Base-by-base conservation (phyloP, 2,888 invertebrate species). In the Rhingia rostrata region DNA sequence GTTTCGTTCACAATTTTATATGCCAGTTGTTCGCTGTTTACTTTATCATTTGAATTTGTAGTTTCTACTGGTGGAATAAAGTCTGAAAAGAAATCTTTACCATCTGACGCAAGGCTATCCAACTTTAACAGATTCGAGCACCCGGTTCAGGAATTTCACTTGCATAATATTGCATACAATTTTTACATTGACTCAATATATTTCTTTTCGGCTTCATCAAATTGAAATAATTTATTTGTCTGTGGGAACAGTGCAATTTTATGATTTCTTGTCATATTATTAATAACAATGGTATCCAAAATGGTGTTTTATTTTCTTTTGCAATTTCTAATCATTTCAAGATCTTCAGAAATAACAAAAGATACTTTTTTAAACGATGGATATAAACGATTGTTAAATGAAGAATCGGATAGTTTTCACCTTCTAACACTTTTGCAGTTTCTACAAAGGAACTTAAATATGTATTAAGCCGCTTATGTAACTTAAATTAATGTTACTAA, bases 171-270 rank as follows among this genome's bases (percentile, higher is more conserved):
- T 66, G 66, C 66, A 53, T 43, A n/a, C 5, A 7, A 14, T 22
- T 10, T 45, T 67, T 67, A 14, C 43, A 56, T 56, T 67, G 54
- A 5, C 35, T 54, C 45, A 67, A 54, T 67, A 39, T 1, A 35
- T 54, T 54, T 43, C 32, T 54, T 32, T 45, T 67, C 67, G 10
- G 14, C 43, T 54, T 54, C 67, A 35, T 67, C n/a, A 45, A 67
- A 54, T 43, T 67, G 45, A 67, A 22, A 72, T 43, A 66, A 72
- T 70, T 54, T 56, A 45, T 6, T 67, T 67, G 35, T 67, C 45
- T 67, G 67, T 53, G 43, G n/a, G n/a, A 43, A 54, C 5, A 43
- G 12, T 1, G 51, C 14, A 43, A 10, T 67, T 66, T 66, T 54
- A 66, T 67, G 54, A 22, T 12, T 51, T 22, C 37, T 53, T 77